Base-by-base conservation (phyloP, 1,140 invertebrate genomes). In the Anastrepha ludens region DNA sequence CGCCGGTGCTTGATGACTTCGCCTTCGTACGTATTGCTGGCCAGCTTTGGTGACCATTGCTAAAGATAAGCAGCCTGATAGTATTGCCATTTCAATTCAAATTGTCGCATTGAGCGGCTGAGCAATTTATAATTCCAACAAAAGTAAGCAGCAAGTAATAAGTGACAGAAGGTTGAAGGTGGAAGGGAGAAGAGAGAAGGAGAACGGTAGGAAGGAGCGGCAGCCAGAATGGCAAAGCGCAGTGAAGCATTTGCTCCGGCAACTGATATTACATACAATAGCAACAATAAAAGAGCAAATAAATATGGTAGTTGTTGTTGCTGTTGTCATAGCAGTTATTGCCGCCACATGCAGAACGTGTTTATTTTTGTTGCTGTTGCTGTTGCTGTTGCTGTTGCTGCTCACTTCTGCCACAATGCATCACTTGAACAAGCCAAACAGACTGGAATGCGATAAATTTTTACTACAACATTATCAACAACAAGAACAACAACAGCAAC, bases 361-460 rank as follows among this genome's bases (percentile, higher is more conserved):
- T 11, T 81, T 81, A 47, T 55, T 81, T 44, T 55, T 81, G 3
- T 81, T 81, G 15, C 15, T 62, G 60, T 62, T 62, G 60, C 60
- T 15, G 60, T 55, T n/a, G 50, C 9, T 55, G 67, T 41, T 3
- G 44, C 67, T 47, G 41, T 11, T 29, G 29, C 3, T 7, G 47
- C 47, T 81, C 47, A 8, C n/a, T 55, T 81, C 74, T 81, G 74
- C 74, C 74, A 81, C 15, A 81, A 81, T n/a, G 74, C 74, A 81
- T 81, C 74, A 81, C 39, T n/a, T 15, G 47, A 55, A 81, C 74
- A 58, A 81, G 50, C 74, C 47, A 81, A 81, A 81, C 74, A 81
- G 74, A 81, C 74, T n/a, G 74, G 74, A 81, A 81, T 81, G 74
- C 74, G 74, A 81, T 81, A 81, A 81, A 81, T 81, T 55, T 81